Evolutionary conservation across 2,797 vertebrate genomes (phyloP).

Genomic region (Acanthurus lineatus): DNA sequence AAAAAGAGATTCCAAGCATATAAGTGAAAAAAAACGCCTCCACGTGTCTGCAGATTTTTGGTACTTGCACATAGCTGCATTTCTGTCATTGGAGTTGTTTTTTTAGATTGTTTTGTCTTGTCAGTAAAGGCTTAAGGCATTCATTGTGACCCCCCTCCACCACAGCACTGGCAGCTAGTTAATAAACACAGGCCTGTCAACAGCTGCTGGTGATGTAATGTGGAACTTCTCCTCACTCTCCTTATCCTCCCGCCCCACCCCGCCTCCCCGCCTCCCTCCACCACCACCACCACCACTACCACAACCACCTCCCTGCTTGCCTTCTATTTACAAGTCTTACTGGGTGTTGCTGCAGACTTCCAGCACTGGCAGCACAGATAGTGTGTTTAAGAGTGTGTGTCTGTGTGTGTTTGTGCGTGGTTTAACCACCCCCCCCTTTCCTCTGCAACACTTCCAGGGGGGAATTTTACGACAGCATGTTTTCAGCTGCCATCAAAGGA

Average conservation of each 20-base stretch:
- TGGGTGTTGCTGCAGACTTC: conserved; percentile 80
- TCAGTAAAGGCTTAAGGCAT: conserved; percentile 29
- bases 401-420: conserved; percentile 32
- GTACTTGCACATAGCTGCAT: background rate
- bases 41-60: conserved; percentile 11
- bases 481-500: conserved; percentile 76
- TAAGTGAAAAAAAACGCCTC: background rate
- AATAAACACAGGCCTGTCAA: conserved; percentile 93
- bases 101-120: conserved; percentile 34
- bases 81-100: background rate
- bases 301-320: conserved; percentile 44
- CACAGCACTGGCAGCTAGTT: conserved; percentile 87
- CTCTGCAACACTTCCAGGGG: conserved; percentile 60
- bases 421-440: conserved; percentile 8
- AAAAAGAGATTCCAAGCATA: conserved; percentile 7
- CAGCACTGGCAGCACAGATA: conserved; percentile 65
- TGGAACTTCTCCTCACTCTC: conserved; percentile 88
- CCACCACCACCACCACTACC: conserved; percentile 40
- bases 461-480: conserved; percentile 73
- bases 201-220: conserved; percentile 95
- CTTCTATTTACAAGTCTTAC: conserved; percentile 91
- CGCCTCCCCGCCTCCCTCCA: conserved; percentile 47
- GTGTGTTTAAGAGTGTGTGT: conserved; percentile 50
- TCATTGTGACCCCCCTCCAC: conserved; percentile 65
- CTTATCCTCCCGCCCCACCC: conserved; percentile 65